Evolutionary conservation across 2,797 vertebrate genomes (phyloP).

Genomic region (Cetoscarus ocellatus): DNA sequence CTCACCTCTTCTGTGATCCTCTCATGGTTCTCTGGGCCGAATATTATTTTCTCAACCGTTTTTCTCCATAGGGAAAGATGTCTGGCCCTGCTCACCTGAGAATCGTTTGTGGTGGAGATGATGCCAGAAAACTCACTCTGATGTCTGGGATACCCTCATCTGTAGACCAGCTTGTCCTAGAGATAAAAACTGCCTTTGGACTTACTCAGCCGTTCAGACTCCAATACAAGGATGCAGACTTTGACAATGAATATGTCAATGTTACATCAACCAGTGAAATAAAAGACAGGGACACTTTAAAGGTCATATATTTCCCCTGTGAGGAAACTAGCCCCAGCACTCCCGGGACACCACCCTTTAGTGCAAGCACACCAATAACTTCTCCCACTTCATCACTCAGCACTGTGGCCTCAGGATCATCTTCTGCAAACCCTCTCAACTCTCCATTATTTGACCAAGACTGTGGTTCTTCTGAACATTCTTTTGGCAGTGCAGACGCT

Average conservation of each 20-base stretch:
- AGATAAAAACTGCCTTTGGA: conserved; percentile 22
- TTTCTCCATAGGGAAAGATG: conserved; percentile 8
- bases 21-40: too few relatives aligned
- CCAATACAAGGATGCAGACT: conserved; percentile 21
- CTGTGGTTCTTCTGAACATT: background rate
- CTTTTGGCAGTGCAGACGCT: background rate
- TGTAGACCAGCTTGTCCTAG: conserved; percentile 22
- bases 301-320: background rate
- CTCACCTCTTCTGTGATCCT: too few relatives aligned
- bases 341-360: conserved; percentile 5
- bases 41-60: too few relatives aligned
- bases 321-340: conserved; percentile 4
- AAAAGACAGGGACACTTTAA: conserved; percentile 15
- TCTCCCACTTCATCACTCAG: background rate
- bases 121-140: conserved; percentile 14
- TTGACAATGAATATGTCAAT: conserved; percentile 40
- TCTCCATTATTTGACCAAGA: background rate
- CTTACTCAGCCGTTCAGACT: conserved; percentile 23
- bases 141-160: conserved; percentile 8
- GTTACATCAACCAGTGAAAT: conserved; percentile 25
- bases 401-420: too few relatives aligned
- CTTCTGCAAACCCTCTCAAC: background rate
- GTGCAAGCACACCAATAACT: background rate
- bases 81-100: conserved; percentile 4
- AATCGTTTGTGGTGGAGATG: conserved; percentile 12